A percentile compares a stretch with the other conserved stretches of the same genome.
Evolutionary conservation across 2,797 vertebrate genomes (phyloP).

Genomic region (Syngnathus acus): DNA sequence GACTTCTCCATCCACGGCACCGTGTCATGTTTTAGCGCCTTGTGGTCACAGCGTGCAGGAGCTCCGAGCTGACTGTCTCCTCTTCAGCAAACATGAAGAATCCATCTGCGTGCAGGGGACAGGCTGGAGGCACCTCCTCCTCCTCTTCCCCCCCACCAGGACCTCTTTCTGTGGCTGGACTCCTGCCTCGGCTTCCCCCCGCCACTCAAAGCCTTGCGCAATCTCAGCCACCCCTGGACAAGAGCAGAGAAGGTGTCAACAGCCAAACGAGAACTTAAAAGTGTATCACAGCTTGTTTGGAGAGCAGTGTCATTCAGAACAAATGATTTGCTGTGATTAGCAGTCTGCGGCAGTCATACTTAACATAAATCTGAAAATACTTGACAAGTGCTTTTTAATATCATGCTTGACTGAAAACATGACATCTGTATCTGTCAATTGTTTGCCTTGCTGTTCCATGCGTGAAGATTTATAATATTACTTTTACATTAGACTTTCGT

Average conservation of each 20-base stretch:
- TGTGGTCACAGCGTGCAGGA: constrained; percentile 42
- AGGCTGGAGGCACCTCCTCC: constrained; percentile 52
- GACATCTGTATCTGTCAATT: no score
- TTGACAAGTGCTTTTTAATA: no score
- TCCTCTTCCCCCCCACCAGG: constrained; percentile 29
- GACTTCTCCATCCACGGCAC: constrained; percentile 36
- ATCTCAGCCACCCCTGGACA: neutral
- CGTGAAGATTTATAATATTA: neutral
- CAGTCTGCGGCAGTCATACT: neutral
- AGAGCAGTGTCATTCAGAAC: neutral
- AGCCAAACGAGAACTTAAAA: neutral
- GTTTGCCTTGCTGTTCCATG: neutral
- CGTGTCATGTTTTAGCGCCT: constrained; percentile 34
- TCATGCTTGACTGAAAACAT: no score
- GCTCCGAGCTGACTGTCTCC: constrained; percentile 42
- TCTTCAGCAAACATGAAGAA: constrained; percentile 47
- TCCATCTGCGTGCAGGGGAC: constrained; percentile 36
- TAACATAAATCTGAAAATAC: no score
- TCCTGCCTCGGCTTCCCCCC: constrained; percentile 23
- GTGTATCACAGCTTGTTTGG: neutral
- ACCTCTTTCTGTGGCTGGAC: constrained; percentile 24
- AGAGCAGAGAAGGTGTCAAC: neutral
- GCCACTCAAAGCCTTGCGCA: neutral
- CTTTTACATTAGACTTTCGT: neutral
- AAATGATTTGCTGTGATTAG: neutral